Evolutionary conservation across 2,888 invertebrate species (phyloP), one percentile per base, ranked within the genome.

Genomic region (Hipparchia semele): DNA sequence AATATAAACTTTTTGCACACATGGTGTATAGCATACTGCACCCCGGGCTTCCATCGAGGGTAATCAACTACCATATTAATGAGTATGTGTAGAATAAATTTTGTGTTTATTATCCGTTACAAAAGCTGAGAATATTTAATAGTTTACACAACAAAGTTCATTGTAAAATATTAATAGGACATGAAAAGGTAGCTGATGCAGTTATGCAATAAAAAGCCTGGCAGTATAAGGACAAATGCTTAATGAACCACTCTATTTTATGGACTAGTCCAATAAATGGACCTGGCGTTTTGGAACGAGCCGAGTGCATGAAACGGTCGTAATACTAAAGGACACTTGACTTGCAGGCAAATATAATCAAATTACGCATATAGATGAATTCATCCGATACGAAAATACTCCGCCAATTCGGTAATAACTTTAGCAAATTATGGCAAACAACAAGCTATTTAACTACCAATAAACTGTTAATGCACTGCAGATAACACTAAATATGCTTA

Each of bases 241-340:
- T 88, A 91, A 91, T 87, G 88, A 88, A 87, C 87, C 88, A 88
- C 87, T 88, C 87, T 86, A 84, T 86, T 90, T 92, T 91, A 92
- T 90, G 77, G 86, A 84, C 85, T 84, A 82, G 90, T 84, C 79
- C 88, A 87, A 90, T 92, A 90, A 92, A 88, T 79, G 80, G 75
- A 82, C 77, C 79, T 82, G 86, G 83, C 82, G 86, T 84, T 88
- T 85, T 80, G 83, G 81, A 86, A 82, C 84, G 80, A 80, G 79
- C 77, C 80, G 81, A 81, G 81, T 83, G 81, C 83, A 83, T 80
- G 84, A 82, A 84, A 80, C 79, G 85, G 80, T 83, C 82, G 80
- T 85, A 83, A 84, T 83, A 82, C 81, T 84, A 91, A 92, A 92
- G 89, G 90, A 92, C 92, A 92, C 90, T 91, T 88, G 90, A 82